A percentile compares a stretch with the other conserved stretches of the same genome.
These are phyloP conservation scores for Spea multiplicata DNA, from an alignment of 2,113 vertebrate species.

Conservation along the genomic window DNA sequence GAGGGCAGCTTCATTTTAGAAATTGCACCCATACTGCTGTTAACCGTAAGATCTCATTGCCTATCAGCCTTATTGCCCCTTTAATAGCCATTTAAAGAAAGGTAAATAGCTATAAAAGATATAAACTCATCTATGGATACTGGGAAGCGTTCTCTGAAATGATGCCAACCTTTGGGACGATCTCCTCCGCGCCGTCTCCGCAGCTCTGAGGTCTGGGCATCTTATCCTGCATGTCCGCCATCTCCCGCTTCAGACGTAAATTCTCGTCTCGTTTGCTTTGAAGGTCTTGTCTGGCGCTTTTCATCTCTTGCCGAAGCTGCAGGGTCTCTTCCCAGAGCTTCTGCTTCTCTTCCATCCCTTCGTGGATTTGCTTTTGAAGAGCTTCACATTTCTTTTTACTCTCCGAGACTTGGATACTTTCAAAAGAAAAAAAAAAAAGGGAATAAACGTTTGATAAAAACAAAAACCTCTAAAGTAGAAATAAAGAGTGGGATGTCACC, in stretches of 20 bases:
- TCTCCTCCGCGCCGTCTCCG: conserved; percentile 51
- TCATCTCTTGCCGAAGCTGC: conserved; percentile 60
- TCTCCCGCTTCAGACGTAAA: conserved; percentile 48
- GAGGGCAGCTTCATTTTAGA: too few relatives aligned
- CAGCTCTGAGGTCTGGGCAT: conserved; percentile 51
- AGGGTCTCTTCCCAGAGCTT: conserved; percentile 64
- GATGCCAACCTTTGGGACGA: conserved; percentile 7
- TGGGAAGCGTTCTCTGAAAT: too few relatives aligned
- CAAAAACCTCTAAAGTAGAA: neutral
- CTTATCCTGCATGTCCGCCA: conserved; percentile 35
- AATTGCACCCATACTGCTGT: too few relatives aligned
- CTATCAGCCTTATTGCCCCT: too few relatives aligned
- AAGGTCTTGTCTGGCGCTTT: conserved; percentile 56
- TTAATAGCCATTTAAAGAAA: too few relatives aligned
- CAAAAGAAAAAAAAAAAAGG: conserved; percentile 32
- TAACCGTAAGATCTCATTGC: too few relatives aligned
- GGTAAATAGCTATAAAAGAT: too few relatives aligned
- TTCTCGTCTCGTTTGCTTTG: conserved; percentile 40
- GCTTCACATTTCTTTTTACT: conserved; percentile 66
- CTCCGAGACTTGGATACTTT: conserved; percentile 59
- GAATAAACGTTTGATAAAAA: neutral
- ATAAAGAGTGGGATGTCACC: neutral
- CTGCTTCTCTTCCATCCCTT: conserved; percentile 63
- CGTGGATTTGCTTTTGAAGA: conserved; percentile 68
- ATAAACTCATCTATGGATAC: too few relatives aligned